Base-by-base conservation (phyloP, 2,113 vertebrate species). In the Philantomba maxwellii region DNA sequence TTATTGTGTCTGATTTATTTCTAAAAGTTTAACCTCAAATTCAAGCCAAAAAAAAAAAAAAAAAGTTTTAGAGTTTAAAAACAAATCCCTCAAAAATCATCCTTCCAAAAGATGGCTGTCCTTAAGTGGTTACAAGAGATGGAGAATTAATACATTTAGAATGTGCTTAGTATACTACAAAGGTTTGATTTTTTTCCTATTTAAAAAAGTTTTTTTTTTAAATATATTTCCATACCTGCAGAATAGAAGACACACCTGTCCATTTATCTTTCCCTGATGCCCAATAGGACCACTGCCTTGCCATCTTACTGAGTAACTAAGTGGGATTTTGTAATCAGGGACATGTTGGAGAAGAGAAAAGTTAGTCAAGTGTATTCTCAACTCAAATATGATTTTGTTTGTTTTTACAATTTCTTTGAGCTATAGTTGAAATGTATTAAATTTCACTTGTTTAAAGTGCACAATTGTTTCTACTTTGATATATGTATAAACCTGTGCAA, bases 1-100 rank as follows among this genome's bases (percentile, higher is more conserved):
- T 95, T 91, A 91, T 26, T 75, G 17, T 62, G 53, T 81, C 30
- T 89, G 62, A 95, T 92, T 95, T 97, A 95, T 96, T 92, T 95
- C 88, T 95, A 78, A 96, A 88, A 95, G 4, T 6, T 26, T 95
- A 90, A 62, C 26, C 10, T 87, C 49, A 92, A 77, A 83, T 58
- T 66, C 21, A 62, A 92, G 33, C 30, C 36, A 6, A 6, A 70
- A 70, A 23, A 66, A 93, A 95, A 16, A 78, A 92, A 96, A 13
- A 82, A 81, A 55, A 2, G 43, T 47, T 83, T 75, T 82, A 88
- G 51, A 15, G 8, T 9, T 64, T 53, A 85, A 88, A 85, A 53
- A n/a, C 33, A 84, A 94, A 51, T 26, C 70, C 33, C n/a, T 60
- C 43, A 75, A 77, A 60, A 43, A 16, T 51, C 51, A 84, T 62